Base-by-base conservation (phyloP, 2,888 invertebrate genomes). In the Athalia cordata region DNA sequence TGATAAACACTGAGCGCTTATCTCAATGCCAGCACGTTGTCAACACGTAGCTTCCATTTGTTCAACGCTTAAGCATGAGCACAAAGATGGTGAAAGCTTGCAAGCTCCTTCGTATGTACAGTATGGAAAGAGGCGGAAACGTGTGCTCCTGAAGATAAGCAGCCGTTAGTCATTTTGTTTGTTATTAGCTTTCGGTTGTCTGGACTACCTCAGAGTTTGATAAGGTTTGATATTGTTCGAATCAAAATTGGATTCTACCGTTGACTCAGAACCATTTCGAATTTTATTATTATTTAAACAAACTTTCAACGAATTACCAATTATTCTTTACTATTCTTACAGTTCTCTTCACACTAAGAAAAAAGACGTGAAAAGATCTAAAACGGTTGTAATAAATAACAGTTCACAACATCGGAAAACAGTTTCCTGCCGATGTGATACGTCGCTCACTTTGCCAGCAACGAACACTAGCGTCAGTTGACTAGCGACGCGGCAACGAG, bases 11-110 rank as follows among this genome's bases (percentile, higher is more conserved):
- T 15, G 11, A 13, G 29, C 29, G 49, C 66, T 66, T 49, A 66
- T 66, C 7, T 66, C 66, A 15, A 6, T 49, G 13, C 15, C 66
- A 49, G 13, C 49, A 66, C 66, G 49, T n/a, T 66, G 64, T 64
- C 64, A 64, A n/a, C 64, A 64, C 8, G 45, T 64, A 45, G 64
- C 45, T 29, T 64, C 45, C 43, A n/a, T 43, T 45, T 64, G 47
- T 64, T 64, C 47, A 43, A n/a, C 13, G 8, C 11, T 66, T 47
- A 8, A 49, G 47, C 3, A 13, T 8, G n/a, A 8, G 7, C 49
- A 13, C 47, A 66, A 13, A 49, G 15, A 8, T 49, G 8, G 66
- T 0, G 8, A 66, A 8, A 13, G 29, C 47, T 9, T 47, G 13
- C n/a, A 5, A n/a, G 6, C 6, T n/a, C 64, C 43, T 13, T 7